Base-by-base conservation (phyloP, 1,140 invertebrate genomes). In the Penaeus japonicus region DNA sequence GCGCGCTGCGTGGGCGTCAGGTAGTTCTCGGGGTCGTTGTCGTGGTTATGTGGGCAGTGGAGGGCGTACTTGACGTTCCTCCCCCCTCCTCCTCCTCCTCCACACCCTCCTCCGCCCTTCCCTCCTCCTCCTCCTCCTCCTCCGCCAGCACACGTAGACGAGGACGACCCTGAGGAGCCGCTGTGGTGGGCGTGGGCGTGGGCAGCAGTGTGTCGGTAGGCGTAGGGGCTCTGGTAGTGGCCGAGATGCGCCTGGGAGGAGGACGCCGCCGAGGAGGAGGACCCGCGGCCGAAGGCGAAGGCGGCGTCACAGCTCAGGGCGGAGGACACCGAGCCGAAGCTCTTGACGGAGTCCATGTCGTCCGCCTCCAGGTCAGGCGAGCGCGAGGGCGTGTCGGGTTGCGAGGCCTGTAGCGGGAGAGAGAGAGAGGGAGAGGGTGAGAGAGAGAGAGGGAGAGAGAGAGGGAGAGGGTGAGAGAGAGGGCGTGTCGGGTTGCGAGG, bases 1-100 rank as follows among this genome's bases (percentile, higher is more conserved):
- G 96, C 96, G 89, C 96, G 93, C 92, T 97, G 96, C 1, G 96
- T 97, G 4, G 96, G 96, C 59, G 96, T 97, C 35, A 97, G 93
- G 92, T 97, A 97, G 91, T 97, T 96, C 77, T 96, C 95, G 17
- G 94, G 95, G 82, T 95, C 94, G 55, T 95, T 94, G 0, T 94
- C 95, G n/a, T 95, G 94, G 92, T 96, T 95, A 90, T 95, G 95
- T 20, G 95, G 96, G 92, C 96, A 97, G 92, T 97, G 96, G 39
- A 97, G 53, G 84, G 89, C 89, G 39, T 88, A 88, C 70, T 88
- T 88, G 22, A 83, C 53, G 32, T 20, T 88, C 65, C 80, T 53
- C 20, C 62, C 55, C 1, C 80, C 62, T 24, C 27, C 47, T 0
- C 54, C 24, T 0, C 30, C 22, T 22, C 39, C 22, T n/a, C 24